Base-by-base conservation (phyloP, 2,888 invertebrate species). In the Dynastes grantii region DNA sequence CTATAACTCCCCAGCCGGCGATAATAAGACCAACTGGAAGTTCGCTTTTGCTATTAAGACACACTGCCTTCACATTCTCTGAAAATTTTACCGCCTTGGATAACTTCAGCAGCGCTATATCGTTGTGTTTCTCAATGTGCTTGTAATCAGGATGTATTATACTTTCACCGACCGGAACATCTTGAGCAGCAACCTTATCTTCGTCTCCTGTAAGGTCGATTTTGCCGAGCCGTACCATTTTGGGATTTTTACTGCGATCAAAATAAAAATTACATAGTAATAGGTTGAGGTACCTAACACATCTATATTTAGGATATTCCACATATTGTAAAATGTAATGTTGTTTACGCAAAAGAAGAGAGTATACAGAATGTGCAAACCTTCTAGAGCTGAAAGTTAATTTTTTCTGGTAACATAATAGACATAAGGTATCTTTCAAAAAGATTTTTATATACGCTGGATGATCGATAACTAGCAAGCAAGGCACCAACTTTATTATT, bases 1-100 rank as follows among this genome's bases (percentile, higher is more conserved):
- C 58, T 9, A 40, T 64, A 2, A 45, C 11, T 4, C 91, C 91
- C 91, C 91, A 91, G 32, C 91, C 90, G 13, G 88, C 87, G 0
- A 88, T 87, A n/a, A 88, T 77, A 32, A 89, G 80, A 2, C 83
- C 84, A 8, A 79, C n/a, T 1, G 84, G 84, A 82, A 88, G 85
- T 73, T 87, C 85, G 13, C 82, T 51, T 73, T 85, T 83, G 6
- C 83, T 83, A 78, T 88, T 87, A 63, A 91, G 86, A 85, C 91
- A 91, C 6, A 90, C 90, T 0, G 91, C 91, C 78, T 87, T 85
- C 11, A 91, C 84, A 63, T 81, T 80, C 16, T 85, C 83, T 16
- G 78, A 85, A 63, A 84, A 85, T 45, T 71, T 73, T 2, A 89
- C 86, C 37, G 78, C 81, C 22, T 78, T 80, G n/a, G 82, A 82